Conservation (phyloP, 1,140 invertebrate species). For the Latrodectus geometricus region DNA sequence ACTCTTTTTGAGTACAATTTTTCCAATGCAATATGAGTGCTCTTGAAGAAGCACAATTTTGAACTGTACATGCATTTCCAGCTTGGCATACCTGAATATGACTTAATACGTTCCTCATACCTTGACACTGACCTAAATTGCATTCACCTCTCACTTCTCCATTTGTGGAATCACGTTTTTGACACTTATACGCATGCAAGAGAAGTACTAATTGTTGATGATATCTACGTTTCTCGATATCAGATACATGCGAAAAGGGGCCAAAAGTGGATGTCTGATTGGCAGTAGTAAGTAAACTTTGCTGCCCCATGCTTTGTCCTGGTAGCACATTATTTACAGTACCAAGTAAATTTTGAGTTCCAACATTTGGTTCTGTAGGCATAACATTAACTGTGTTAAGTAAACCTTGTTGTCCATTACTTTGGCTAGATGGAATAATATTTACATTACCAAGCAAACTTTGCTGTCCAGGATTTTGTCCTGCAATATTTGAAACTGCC, state of each 20-base stretch:
- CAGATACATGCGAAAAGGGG: slow-evolving; percentile 73
- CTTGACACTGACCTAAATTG: slow-evolving; percentile 94
- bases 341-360: not conserved
- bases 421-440: not conserved
- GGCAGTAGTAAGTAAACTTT: slow-evolving; percentile 5
- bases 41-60: slow-evolving; percentile 97
- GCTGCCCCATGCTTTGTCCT: not conserved
- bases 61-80: slow-evolving; percentile 88
- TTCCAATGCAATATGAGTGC: slow-evolving; percentile 99
- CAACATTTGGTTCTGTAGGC: not conserved
- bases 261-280: not conserved
- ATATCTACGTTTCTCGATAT: slow-evolving; percentile 96
- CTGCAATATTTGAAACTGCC: not conserved
- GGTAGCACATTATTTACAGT: not conserved
- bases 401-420: not conserved
- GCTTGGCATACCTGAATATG: slow-evolving; percentile 98
- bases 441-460: not conserved
- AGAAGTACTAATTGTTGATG: slow-evolving; percentile 97
- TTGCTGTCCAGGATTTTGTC: not conserved
- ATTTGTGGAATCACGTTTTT: slow-evolving; percentile 81
- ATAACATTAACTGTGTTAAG: not conserved
- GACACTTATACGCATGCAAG: slow-evolving; percentile 98
- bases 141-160: slow-evolving; percentile 73
- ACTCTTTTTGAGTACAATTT: slow-evolving; percentile 93
- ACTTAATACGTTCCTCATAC: slow-evolving; percentile 98